Percentiles rank a stretch among this genome's conserved stretches.
Conservation (phyloP, 2,797 vertebrate species). For the Dryobates pubescens region DNA sequence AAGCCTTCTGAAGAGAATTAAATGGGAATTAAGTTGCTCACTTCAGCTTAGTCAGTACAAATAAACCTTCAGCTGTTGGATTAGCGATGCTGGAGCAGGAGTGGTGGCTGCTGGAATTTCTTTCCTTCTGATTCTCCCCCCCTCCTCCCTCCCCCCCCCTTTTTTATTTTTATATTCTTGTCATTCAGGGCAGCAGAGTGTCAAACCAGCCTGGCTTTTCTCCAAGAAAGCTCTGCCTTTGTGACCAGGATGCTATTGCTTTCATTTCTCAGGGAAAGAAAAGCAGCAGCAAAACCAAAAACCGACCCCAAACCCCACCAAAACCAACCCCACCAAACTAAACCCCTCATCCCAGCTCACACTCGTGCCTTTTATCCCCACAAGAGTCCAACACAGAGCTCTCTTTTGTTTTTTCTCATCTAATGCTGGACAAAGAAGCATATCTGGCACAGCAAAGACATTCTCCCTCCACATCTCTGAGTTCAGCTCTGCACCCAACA, state of each 20-base stretch:
- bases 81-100: slow-evolving; percentile 10
- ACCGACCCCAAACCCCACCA: no score
- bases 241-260: background rate
- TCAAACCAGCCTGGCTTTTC: background rate
- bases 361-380: background rate
- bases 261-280: background rate
- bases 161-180: background rate
- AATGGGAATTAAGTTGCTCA: slow-evolving; percentile 43
- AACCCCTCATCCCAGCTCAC: background rate
- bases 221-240: background rate
- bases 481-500: background rate
- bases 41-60: slow-evolving; percentile 56
- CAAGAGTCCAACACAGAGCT: background rate
- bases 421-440: background rate
- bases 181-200: background rate
- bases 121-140: fast-evolving
- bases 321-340: no score
- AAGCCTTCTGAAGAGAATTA: slow-evolving; percentile 35
- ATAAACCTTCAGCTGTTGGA: slow-evolving; percentile 52
- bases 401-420: background rate
- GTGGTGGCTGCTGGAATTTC: background rate
- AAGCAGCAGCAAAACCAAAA: background rate
- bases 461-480: background rate
- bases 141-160: no score
- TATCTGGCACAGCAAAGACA: background rate